A percentile compares a stretch with the other conserved stretches of the same genome.
phyloP scores from a whole-genome alignment of 53 echinoderm and acorn worm genomes.

The Temnopleurus reevesii region DNA sequence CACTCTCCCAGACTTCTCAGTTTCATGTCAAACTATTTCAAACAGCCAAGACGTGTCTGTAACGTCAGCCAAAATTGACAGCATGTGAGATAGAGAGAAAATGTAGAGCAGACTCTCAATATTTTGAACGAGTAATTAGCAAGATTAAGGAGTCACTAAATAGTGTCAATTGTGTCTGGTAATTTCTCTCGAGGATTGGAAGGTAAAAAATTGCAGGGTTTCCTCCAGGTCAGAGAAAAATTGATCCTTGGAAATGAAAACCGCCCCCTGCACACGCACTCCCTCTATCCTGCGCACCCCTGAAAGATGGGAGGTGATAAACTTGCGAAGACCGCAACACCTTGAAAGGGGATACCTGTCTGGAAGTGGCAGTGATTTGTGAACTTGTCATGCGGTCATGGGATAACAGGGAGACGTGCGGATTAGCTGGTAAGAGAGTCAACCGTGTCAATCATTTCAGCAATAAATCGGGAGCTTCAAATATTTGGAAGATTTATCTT shows the following conservation, averaged over 20 bases:
- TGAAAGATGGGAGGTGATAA: constrained; percentile 6
- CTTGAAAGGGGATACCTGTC: constrained; percentile 12
- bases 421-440: too few species aligned
- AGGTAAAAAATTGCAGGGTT: neutral
- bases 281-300: neutral
- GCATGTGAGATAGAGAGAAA: neutral
- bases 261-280: neutral
- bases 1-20: neutral
- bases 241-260: neutral
- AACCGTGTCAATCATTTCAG: too few species aligned
- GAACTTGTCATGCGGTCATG: constrained; percentile 23
- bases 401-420: too few species aligned
- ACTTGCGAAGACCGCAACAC: neutral
- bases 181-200: neutral
- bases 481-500: too few species aligned
- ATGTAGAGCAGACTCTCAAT: neutral
- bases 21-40: constrained; percentile 14
- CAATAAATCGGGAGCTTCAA: too few species aligned
- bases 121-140: neutral
- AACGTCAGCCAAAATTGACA: neutral
- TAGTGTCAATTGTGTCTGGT: neutral
- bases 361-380: constrained; percentile 26
- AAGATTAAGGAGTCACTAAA: neutral
- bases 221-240: neutral
- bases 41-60: neutral